These are phyloP conservation scores for Diplazon laetatorius DNA, from an alignment of 2,888 invertebrate genomes.

Conservation along the genomic window DNA sequence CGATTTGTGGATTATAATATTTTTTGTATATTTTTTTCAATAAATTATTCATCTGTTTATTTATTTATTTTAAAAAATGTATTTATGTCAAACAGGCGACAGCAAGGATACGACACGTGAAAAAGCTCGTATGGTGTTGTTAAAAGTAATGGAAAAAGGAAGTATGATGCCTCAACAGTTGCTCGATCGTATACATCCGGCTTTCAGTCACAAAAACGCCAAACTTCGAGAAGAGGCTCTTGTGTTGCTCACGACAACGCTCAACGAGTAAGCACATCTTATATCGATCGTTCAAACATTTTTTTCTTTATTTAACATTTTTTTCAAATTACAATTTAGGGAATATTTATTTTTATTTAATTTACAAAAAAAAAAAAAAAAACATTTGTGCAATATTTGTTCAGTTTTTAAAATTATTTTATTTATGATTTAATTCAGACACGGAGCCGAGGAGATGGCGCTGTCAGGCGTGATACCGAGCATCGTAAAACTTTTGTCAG, in stretches of 20 bases:
- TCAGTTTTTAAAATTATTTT: no score
- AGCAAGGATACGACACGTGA: slow-evolving; percentile 88
- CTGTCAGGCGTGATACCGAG: slow-evolving; percentile 92
- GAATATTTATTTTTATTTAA: no score
- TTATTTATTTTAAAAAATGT: not conserved
- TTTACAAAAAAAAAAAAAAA: no score
- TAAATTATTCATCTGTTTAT: slow-evolving; percentile 2
- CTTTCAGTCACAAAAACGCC: slow-evolving; percentile 94
- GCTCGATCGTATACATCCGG: slow-evolving; percentile 88
- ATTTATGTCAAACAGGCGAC: slow-evolving; percentile 83
- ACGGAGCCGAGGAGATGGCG: slow-evolving; percentile 92
- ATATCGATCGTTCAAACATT: no score
- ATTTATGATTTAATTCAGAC: slow-evolving; percentile 83
- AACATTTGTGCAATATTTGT: no score
- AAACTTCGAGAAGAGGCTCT: slow-evolving; percentile 96
- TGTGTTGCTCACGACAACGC: slow-evolving; percentile 90
- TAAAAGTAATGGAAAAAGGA: slow-evolving; percentile 89
- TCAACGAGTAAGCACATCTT: slow-evolving; percentile 89
- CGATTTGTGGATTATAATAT: no score
- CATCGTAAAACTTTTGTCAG: slow-evolving; percentile 92
- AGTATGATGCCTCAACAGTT: slow-evolving; percentile 88
- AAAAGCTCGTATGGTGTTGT: slow-evolving; percentile 88
- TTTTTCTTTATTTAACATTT: no score
- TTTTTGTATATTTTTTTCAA: slow-evolving; percentile 14
- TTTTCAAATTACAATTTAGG: no score